Evolutionary conservation across 2,797 vertebrate genomes (phyloP).

Genomic region (Aphelocoma californica): DNA sequence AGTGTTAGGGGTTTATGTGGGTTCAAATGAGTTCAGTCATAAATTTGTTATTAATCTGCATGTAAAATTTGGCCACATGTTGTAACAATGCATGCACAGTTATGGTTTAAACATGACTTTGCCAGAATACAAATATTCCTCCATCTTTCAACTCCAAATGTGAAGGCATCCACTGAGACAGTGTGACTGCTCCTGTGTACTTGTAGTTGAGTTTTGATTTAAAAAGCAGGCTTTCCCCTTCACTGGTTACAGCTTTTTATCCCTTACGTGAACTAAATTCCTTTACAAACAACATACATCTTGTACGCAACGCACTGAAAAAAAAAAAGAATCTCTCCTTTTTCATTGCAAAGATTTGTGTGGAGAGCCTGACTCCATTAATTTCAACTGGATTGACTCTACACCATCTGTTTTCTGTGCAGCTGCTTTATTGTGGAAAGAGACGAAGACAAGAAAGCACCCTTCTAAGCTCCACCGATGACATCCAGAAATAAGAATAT

Average conservation of each 20-base stretch:
- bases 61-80: not conserved
- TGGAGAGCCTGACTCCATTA: conserved; percentile 77
- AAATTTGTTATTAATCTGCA: not conserved
- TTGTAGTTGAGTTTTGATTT: conserved; percentile 36
- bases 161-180: not conserved
- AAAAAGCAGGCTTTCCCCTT: conserved; percentile 39
- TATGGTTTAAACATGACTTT: not conserved
- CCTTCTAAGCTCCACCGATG: conserved; percentile 43
- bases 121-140: not conserved
- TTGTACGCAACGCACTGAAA: conserved; percentile 53
- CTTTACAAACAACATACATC: conserved; percentile 76
- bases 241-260: conserved; percentile 61
- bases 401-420: conserved; percentile 74
- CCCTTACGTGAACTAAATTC: conserved; percentile 71
- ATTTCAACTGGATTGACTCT: conserved; percentile 77
- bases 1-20: not conserved
- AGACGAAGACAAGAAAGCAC: conserved; percentile 1
- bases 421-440: conserved; percentile 50
- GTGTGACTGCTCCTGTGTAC: not conserved
- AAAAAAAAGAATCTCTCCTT: conserved; percentile 39
- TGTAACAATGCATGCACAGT: not conserved
- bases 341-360: conserved; percentile 72
- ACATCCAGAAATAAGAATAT: conserved; percentile 62
- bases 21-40: not conserved
- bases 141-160: not conserved